These are phyloP conservation scores for Branchellion lobata DNA, from an alignment of 2,888 invertebrate genomes.

Conservation along the genomic window DNA sequence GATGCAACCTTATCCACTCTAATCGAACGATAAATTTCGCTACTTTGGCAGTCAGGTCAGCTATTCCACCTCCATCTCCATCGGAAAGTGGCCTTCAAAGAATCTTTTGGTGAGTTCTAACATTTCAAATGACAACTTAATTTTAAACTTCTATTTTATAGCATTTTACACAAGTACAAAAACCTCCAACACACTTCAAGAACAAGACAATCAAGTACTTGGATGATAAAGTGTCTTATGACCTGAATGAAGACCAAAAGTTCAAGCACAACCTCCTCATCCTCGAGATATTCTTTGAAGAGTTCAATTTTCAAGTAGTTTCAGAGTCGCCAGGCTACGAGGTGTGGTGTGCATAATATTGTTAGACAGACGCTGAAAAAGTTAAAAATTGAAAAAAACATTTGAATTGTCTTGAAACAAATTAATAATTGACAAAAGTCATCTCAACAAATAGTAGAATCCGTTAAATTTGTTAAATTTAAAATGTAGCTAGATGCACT, in stretches of 20 bases:
- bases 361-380: too few species aligned
- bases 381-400: too few species aligned
- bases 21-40: too few species aligned
- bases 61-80: conserved; percentile 44
- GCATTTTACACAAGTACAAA: too few species aligned
- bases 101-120: conserved; percentile 39
- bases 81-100: conserved; percentile 49
- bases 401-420: too few species aligned
- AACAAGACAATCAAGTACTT: conserved; percentile 35
- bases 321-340: conserved; percentile 46
- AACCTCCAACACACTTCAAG: too few species aligned
- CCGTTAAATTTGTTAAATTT: neutral
- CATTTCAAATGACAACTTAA: too few species aligned
- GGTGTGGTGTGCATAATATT: conserved; percentile 24
- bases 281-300: conserved; percentile 48
- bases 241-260: conserved; percentile 42
- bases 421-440: too few species aligned
- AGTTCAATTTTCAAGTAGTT: conserved; percentile 47
- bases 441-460: neutral
- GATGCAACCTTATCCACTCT: too few species aligned
- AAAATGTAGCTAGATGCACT: too few species aligned
- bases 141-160: too few species aligned
- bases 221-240: conserved; percentile 38
- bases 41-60: conserved; percentile 41
- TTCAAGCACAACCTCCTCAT: conserved; percentile 47